Evolutionary conservation across 2,797 vertebrate genomes (phyloP).

Genomic region (Heteromormyrus szaboi): DNA sequence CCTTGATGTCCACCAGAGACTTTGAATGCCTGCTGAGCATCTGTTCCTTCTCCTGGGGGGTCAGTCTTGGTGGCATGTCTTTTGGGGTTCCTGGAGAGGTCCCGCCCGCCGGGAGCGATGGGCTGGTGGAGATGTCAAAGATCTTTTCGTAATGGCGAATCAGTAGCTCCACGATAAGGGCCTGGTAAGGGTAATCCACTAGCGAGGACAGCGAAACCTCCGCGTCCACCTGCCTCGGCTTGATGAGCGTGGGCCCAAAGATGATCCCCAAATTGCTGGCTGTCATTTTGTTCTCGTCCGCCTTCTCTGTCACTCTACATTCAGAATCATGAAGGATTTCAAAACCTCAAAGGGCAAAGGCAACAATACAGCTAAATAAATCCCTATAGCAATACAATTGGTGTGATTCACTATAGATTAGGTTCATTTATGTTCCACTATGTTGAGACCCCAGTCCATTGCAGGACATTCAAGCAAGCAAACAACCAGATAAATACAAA

Average conservation of each 20-base stretch:
- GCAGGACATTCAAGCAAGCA: background rate
- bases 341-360: background rate
- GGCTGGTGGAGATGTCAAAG: slow-evolving; percentile 70
- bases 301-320: slow-evolving; percentile 78
- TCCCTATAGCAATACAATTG: background rate
- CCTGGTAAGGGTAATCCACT: slow-evolving; percentile 93
- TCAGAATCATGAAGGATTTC: background rate
- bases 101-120: slow-evolving; percentile 29
- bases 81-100: slow-evolving; percentile 43
- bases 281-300: slow-evolving; percentile 96
- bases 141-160: slow-evolving; percentile 76
- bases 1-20: slow-evolving; percentile 75
- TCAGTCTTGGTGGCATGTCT: slow-evolving; percentile 38
- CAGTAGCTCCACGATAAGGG: slow-evolving; percentile 84
- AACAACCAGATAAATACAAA: background rate
- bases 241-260: slow-evolving; percentile 90
- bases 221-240: slow-evolving; percentile 78
- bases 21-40: slow-evolving; percentile 70
- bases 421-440: background rate
- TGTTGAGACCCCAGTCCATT: background rate
- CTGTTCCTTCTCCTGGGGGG: slow-evolving; percentile 67
- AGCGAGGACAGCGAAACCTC: slow-evolving; percentile 88
- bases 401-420: background rate
- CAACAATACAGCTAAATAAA: background rate
- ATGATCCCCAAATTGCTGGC: slow-evolving; percentile 94